Conservation (phyloP, 37 sponge, comb jelly and placozoan genomes). For the Spongilla lacustris region DNA sequence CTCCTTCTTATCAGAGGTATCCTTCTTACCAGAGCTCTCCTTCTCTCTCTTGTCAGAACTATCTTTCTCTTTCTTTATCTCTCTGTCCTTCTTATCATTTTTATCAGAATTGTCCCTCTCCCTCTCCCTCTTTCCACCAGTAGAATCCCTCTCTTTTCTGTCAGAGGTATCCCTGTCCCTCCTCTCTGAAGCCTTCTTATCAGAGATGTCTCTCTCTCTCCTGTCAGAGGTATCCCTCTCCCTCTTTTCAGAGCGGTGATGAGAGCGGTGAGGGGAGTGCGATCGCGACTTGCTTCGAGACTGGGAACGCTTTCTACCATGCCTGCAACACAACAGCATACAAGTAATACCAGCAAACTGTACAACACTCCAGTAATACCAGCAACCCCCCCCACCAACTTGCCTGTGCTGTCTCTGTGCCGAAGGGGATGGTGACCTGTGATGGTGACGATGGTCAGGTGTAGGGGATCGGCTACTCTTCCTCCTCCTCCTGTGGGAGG, state of each 20-base stretch:
- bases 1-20: neutral
- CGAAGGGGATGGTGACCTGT: constrained; percentile 40
- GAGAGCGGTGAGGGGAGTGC: neutral
- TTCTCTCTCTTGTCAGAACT: neutral
- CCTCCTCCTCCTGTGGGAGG: constrained; percentile 27
- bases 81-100: neutral
- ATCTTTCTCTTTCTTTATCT: neutral
- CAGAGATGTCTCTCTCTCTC: neutral
- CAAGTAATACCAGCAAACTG: neutral
- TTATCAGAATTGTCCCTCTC: neutral
- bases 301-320: constrained; percentile 3
- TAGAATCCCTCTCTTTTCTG: constrained; percentile 4
- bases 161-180: constrained; percentile 8
- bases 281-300: constrained; percentile 7
- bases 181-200: neutral
- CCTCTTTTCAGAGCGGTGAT: constrained; percentile 3
- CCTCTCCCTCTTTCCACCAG: neutral
- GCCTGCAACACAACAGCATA: neutral
- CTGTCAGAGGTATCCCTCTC: constrained; percentile 31
- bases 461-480: constrained; percentile 33
- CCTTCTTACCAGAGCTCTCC: neutral
- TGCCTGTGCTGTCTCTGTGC: neutral
- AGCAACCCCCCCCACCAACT: neutral
- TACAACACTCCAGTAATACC: neutral
- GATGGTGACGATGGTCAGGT: constrained; percentile 36